Evolutionary conservation across 2,888 invertebrate genomes (phyloP).

Genomic region (Luperina testacea): DNA sequence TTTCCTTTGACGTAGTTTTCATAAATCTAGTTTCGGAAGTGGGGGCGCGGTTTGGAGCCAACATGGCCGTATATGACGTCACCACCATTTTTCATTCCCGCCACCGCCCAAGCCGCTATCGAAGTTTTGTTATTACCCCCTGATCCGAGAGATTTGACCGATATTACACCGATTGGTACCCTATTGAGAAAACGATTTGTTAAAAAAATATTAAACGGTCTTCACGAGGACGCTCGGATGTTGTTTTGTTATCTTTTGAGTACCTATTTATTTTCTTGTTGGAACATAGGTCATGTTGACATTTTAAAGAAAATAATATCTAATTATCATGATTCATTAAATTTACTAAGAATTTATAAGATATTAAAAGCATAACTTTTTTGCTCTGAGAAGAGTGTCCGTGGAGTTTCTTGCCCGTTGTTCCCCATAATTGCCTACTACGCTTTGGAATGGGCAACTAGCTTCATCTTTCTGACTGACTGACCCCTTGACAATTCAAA

Average conservation of each 20-base stretch:
- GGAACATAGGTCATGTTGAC: too few relatives aligned
- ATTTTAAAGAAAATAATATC: too few relatives aligned
- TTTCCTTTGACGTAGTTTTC: conserved; percentile 36
- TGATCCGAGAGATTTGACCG: conserved; percentile 31
- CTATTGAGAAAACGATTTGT: conserved; percentile 32
- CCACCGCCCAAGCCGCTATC: conserved; percentile 53
- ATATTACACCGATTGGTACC: conserved; percentile 35
- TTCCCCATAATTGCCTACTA: too few relatives aligned
- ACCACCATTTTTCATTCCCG: conserved; percentile 64
- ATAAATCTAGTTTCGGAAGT: conserved; percentile 51
- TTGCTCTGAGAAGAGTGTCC: too few relatives aligned
- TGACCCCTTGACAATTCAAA: too few relatives aligned
- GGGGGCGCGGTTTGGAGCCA: conserved; percentile 51
- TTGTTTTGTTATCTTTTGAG: conserved; percentile 6
- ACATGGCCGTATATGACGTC: conserved; percentile 58
- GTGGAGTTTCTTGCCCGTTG: too few relatives aligned
- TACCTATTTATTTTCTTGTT: neutral
- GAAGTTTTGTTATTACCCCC: conserved; percentile 52
- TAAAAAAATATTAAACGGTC: conserved; percentile 38
- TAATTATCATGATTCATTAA: neutral
- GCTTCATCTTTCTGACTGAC: too few relatives aligned
- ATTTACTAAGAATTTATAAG: neutral
- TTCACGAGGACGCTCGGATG: neutral
- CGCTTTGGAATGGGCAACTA: too few relatives aligned
- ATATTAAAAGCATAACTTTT: too few relatives aligned